Evolutionary conservation across 1,140 invertebrate species (phyloP), one percentile per base, ranked within the genome.

Genomic region (Nasonia vitripennis): DNA sequence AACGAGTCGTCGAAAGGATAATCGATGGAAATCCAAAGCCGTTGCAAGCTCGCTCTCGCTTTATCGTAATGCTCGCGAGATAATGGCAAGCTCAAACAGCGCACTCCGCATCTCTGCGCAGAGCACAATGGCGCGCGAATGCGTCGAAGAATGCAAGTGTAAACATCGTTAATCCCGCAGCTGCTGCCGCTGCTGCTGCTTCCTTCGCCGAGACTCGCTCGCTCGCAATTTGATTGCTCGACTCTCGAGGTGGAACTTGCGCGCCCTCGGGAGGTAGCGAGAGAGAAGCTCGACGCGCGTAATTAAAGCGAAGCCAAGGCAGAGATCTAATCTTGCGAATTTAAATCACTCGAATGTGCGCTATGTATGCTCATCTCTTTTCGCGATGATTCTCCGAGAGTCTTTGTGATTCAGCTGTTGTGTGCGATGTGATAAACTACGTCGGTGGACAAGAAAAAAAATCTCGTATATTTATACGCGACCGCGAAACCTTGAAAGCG

Each of bases 251-350:
- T 6, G 14, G 14, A 62, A n/a, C 55, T 62, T n/a, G 20, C 55
- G 14, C 14, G 5, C 55, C 17, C 14, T 14, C 12, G 14, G 12
- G 4, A 51, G 48, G 14, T 0, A 14, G 55, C 17, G 55, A 62
- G 55, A 62, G 20, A 62, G 4, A 51, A 51, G 48, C 11, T 12
- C 14, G 27, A 31, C 0, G 71, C 23, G 37, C 34, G 73, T 9
- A 75, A 45, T 62, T n/a, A 62, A 62, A n/a, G 14, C 17, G 34
- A 75, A 45, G 12, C 27, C 5, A 34, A 11, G 9, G 7, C 37
- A 17, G n/a, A 75, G 34, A 75, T 75, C 73, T 75, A 45, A 75
- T 75, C 73, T 75, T 41, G 73, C 14, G 27, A 2, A 27, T 71
- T 34, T 62, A 20, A 20, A n/a, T 62, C 55, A 20, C 20, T 62